Percentiles rank a stretch among this genome's conserved stretches.
Conservation (phyloP, 2,113 vertebrate genomes). For the Lutjanus erythropterus region DNA sequence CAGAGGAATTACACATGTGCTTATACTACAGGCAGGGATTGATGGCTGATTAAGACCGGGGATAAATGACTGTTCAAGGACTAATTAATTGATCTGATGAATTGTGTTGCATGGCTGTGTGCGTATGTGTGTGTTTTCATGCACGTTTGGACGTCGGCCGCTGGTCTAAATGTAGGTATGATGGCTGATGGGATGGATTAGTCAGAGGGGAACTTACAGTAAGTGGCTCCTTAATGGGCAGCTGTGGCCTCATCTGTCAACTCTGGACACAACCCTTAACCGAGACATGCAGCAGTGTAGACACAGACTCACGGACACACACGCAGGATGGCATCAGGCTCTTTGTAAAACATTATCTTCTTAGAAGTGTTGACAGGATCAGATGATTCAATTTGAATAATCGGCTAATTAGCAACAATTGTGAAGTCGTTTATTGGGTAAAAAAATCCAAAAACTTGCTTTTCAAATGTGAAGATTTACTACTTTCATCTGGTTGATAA, state of each 20-base stretch:
- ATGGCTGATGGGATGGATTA: constrained; percentile 65
- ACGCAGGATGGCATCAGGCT: neutral
- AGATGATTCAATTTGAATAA: neutral
- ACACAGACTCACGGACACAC: neutral
- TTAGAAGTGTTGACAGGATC: neutral
- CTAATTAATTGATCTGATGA: constrained; percentile 63
- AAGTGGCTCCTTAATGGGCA: constrained; percentile 71
- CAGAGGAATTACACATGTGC: constrained; percentile 45
- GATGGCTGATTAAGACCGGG: constrained; percentile 34
- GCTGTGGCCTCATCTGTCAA: constrained; percentile 69
- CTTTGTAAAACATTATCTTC: neutral
- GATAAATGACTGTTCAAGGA: constrained; percentile 61
- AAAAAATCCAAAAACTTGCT: neutral
- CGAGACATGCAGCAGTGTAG: neutral
- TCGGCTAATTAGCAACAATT: neutral
- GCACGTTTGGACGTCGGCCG: constrained; percentile 45
- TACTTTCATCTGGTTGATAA: neutral
- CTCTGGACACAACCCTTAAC: constrained; percentile 55
- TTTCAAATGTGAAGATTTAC: neutral
- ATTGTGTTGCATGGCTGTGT: constrained; percentile 12
- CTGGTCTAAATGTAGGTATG: constrained; percentile 40
- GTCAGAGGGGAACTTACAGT: constrained; percentile 61
- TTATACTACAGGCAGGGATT: constrained; percentile 42
- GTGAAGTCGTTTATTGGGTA: neutral
- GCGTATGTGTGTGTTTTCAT: constrained; percentile 21